Base-by-base conservation (phyloP, 2,888 invertebrate species). In the Polyploca ridens region DNA sequence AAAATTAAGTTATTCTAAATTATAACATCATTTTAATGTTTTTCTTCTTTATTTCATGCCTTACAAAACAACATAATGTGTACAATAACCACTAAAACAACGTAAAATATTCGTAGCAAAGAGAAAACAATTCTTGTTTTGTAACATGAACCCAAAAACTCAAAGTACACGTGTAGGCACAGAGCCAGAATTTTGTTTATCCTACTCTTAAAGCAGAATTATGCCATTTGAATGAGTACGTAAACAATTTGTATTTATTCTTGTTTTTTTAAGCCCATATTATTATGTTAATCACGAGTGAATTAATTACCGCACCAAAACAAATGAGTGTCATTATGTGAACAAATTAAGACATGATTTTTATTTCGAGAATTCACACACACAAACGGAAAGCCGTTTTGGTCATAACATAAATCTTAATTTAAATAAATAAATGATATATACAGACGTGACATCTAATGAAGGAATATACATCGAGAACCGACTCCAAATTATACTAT, bases 161-260 rank as follows among this genome's bases (percentile, higher is more conserved):
- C 65, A 75, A 8, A 54, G 54, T 19, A n/a, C 87, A 83, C 84
- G 84, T 83, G 87, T 85, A 79, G 88, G 89, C 86, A 77, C 58
- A 19, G 66, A 70, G 84, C 89, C 89, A 88, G 78, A 76, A 72
- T 67, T 46, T 73, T 85, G 79, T 85, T 84, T 82, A 81, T 78
- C 62, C 67, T 73, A 67, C 69, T 76, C 68, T 71, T 65, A 65
- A 68, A 69, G 68, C 65, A 68, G 69, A 77, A 79, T 74, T 72
- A 77, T 74, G 66, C 75, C 75, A 76, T 79, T 79, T 72, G 65
- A n/a, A n/a, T n/a, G 41, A 72, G 27, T 66, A 68, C 65, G 68
- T 69, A 68, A 72, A 67, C 58, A 68, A 62, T 58, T 69, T 77
- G 71, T 72, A 67, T 74, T 72, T 68, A 59, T 68, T 35, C 44